phyloP scores from a whole-genome alignment of 1,140 invertebrate genomes.

The Pseudachorutes palmiensis region DNA sequence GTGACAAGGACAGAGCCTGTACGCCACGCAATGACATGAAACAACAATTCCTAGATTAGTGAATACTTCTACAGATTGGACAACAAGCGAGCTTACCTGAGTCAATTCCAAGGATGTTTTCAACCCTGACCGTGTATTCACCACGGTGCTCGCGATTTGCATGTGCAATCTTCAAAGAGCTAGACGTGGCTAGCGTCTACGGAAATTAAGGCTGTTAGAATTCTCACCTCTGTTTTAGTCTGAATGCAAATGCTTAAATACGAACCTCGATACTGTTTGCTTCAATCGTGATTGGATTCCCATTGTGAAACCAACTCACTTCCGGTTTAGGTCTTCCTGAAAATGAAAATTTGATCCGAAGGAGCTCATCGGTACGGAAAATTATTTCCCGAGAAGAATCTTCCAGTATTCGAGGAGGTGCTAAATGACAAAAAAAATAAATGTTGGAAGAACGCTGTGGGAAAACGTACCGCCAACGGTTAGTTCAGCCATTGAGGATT shows the following conservation, averaged over 20 bases:
- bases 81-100: constrained; percentile 65
- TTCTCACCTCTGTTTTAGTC: neutral
- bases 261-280: constrained; percentile 26
- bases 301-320: constrained; percentile 75
- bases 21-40: no score
- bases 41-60: constrained; percentile 65
- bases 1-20: constrained; percentile 6
- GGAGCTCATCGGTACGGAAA: constrained; percentile 77
- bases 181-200: constrained; percentile 59
- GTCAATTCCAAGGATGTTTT: constrained; percentile 74
- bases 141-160: constrained; percentile 68
- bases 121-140: constrained; percentile 71
- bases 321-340: constrained; percentile 75
- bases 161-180: constrained; percentile 61
- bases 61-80: neutral
- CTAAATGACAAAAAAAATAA: constrained; percentile 42
- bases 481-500: constrained; percentile 61
- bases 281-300: constrained; percentile 50
- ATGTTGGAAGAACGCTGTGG: neutral
- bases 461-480: constrained; percentile 56
- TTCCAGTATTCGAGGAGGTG: constrained; percentile 65
- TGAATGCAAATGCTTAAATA: neutral
- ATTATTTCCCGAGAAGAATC: constrained; percentile 73
- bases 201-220: no score
- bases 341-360: constrained; percentile 78